Conservation (phyloP, 2,888 invertebrate genomes). For the Sarcophaga caerulescens region DNA sequence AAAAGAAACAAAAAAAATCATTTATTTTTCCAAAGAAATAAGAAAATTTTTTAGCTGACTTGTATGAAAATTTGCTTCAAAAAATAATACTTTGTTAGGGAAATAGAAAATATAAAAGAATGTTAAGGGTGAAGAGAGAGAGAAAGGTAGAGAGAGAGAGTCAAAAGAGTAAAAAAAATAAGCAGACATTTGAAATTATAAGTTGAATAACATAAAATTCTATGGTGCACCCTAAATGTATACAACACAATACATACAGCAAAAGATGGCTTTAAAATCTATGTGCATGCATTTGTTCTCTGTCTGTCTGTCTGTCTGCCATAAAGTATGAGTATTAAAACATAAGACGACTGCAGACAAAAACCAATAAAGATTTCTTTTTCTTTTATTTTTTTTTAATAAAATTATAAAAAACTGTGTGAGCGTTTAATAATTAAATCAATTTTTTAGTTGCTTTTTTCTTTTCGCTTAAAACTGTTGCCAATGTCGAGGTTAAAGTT, state of each 20-base stretch:
- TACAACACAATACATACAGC: slow-evolving; percentile 18
- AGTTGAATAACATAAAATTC: slow-evolving; percentile 50
- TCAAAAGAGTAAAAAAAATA: slow-evolving; percentile 8
- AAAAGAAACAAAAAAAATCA: background rate
- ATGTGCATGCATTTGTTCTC: slow-evolving; percentile 32
- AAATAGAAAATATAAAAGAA: background rate
- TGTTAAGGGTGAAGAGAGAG: background rate
- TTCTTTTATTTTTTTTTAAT: slow-evolving; percentile 5
- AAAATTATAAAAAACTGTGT: slow-evolving; percentile 47
- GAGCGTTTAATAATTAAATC: background rate
- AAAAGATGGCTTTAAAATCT: background rate
- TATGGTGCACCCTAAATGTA: slow-evolving; percentile 49
- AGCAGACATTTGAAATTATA: slow-evolving; percentile 54
- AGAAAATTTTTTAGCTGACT: background rate
- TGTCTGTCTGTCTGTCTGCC: slow-evolving; percentile 7
- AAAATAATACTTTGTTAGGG: background rate
- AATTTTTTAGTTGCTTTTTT: background rate
- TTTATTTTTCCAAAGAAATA: background rate
- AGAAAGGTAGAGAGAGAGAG: background rate
- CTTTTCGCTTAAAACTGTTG: background rate
- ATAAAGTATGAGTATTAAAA: background rate
- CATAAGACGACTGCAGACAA: slow-evolving; percentile 52
- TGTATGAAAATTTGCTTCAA: background rate
- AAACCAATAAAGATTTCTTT: slow-evolving; percentile 63
- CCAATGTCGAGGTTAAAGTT: slow-evolving; percentile 41